phyloP scores from a whole-genome alignment of 2,113 vertebrate genomes.

The Aspiorhynchus laticeps region DNA sequence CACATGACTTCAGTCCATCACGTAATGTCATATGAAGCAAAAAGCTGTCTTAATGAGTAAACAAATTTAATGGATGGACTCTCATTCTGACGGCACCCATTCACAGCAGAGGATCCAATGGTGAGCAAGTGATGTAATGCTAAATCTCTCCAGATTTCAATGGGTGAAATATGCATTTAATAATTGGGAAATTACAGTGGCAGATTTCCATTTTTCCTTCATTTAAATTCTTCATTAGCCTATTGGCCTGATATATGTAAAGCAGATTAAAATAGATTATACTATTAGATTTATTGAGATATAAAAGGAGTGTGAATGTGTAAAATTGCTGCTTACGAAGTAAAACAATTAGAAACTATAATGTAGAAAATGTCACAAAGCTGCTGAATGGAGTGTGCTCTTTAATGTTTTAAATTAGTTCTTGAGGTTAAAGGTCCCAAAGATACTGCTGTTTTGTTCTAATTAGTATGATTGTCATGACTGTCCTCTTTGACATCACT shows the following conservation, averaged over 20 bases:
- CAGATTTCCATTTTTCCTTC: neutral
- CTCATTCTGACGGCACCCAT: neutral
- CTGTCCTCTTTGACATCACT: constrained; percentile 29
- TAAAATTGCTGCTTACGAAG: neutral
- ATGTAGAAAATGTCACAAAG: neutral
- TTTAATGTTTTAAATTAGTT: neutral
- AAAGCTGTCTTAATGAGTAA: neutral
- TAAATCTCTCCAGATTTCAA: neutral
- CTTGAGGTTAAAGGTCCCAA: constrained; percentile 6
- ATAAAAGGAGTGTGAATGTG: neutral
- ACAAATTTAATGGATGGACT: neutral
- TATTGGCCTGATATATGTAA: neutral
- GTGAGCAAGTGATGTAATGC: neutral
- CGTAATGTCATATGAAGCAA: neutral
- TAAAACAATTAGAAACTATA: neutral
- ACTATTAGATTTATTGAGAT: neutral
- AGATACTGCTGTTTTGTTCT: neutral
- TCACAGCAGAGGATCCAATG: too few species aligned
- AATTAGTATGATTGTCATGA: constrained; percentile 25
- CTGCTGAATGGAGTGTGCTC: neutral
- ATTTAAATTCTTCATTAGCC: neutral
- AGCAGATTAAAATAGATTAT: constrained; percentile 5
- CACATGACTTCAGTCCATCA: neutral
- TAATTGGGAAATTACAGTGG: neutral
- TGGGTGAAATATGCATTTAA: neutral